Base-by-base conservation (phyloP, 2,888 invertebrate species). In the Lycia hirtaria region DNA sequence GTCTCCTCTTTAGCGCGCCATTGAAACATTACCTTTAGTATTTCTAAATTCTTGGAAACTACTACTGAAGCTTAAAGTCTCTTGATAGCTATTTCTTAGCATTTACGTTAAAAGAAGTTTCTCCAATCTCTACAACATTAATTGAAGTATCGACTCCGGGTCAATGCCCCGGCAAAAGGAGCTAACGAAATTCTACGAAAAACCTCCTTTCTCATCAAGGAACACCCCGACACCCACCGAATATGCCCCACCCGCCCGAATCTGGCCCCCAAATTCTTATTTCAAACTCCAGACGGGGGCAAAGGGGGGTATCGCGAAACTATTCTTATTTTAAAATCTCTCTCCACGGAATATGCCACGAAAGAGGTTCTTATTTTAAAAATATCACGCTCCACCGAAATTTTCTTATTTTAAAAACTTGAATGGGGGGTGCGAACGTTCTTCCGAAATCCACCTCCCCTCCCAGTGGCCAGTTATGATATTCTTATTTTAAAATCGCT, bases 291-390 rank as follows among this genome's bases (percentile, higher is more conserved):
- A 91, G 91, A 90, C 91, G 85, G 75, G 76, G 72, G 76, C 61
- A 65, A 56, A 40, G 71, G 78, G 86, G 85, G 87, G 85, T 83
- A 87, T 87, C 85, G 87, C 87, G 83, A 90, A 92, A 92, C 91
- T 92, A 91, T 91, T 91, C 90, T 91, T 90, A 90, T 91, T 91
- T 92, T 89, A 91, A 89, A 91, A 91, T 88, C 88, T 88, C 85
- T 88, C 90, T 88, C 90, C 84, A 87, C 89, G 91, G 91, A 91
- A 90, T 90, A 90, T 89, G 88, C 87, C 88, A 85, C 90, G 88
- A 88, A 87, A 88, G 89, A 89, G 87, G 85, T 88, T 89, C 85
- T 90, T 88, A 88, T 90, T 91, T 90, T 91, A 87, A 90, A 91
- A 92, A 92, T 92, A 92, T 90, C 90, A 90, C 90, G 91, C 89